Evolutionary conservation across 2,113 vertebrate species (phyloP).

Genomic region (Chlorodrepanis virens): DNA sequence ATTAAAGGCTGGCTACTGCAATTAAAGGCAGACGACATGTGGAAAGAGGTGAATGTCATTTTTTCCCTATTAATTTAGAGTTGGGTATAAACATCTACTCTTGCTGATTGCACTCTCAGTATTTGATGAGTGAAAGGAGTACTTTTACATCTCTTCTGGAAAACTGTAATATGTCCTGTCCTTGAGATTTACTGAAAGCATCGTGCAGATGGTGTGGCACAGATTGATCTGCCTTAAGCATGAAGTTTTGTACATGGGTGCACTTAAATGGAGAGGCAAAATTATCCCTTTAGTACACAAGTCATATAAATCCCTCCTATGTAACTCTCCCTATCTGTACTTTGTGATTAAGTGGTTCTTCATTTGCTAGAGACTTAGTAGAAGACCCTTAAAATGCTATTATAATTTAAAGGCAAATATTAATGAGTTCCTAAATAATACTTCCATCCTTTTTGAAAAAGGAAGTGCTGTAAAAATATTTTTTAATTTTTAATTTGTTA

Average conservation of each 20-base stretch:
- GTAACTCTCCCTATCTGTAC: background rate
- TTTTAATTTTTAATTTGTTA: background rate
- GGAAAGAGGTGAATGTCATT: background rate
- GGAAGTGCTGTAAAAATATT: background rate
- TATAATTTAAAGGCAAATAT: background rate
- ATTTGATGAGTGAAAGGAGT: background rate
- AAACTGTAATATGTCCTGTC: background rate
- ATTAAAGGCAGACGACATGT: background rate
- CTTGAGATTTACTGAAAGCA: background rate
- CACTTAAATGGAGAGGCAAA: background rate
- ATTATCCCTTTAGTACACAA: background rate
- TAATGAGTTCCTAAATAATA: background rate
- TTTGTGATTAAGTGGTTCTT: background rate
- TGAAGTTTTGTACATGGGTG: background rate
- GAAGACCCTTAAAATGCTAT: background rate
- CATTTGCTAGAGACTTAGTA: background rate
- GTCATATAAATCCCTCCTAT: background rate
- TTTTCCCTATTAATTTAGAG: background rate
- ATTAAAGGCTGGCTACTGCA: background rate
- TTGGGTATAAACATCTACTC: background rate
- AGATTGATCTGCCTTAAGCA: background rate
- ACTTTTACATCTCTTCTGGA: background rate
- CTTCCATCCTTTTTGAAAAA: background rate
- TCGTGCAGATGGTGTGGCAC: background rate
- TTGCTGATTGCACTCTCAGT: background rate